Base-by-base conservation (phyloP, 2,113 vertebrate species). In the Phrynosoma blainvillii region DNA sequence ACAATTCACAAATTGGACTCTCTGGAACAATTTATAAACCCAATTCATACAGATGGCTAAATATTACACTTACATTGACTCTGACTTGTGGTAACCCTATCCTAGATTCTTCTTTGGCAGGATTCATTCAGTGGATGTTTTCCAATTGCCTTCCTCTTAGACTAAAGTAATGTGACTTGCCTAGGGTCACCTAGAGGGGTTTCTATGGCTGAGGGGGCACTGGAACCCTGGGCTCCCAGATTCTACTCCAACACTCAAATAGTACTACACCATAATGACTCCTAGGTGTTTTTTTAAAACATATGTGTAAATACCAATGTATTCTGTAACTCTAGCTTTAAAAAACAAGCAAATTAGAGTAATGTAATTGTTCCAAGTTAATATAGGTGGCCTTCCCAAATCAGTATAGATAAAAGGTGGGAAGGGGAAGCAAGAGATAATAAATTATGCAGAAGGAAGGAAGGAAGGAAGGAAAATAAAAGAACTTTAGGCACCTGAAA, bases 381-480 rank as follows among this genome's bases (percentile, higher is more conserved):
- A 40, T 13, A 52, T 0, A 8, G 52, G 25, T 71, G 66, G 79
- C 18, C 59, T 81, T 40, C 36, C n/a, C 0, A 21, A 42, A 42
- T 62, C 9, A 56, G 16, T 27, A 62, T 1, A 62, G 13, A 59
- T 32, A 74, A 87, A 87, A 20, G 0, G 79, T 8, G 0, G 2
- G 23, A 0, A 73, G 1, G 54, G 32, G 8, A 32, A 62, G 13
- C n/a, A 76, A 23, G 14, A 62, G 56, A 59, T 16, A 75, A 11
- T 16, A 27, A 16, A 14, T 47, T 20, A 40, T 21, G 30, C 11
- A 16, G 32, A 47, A 47, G 47, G 47, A 47, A 47, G 47, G 47
- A 47, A 40, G 74, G 47, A n/a, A 74, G 4, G 36, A 13, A 42
- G 2, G 32, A 78, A 56, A 32, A 13, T 66, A 47, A 7, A 12